A percentile compares a stretch with the other conserved stretches of the same genome.
phyloP scores from a whole-genome alignment of 2,888 invertebrate genomes.

The Odontocerum albicorne region DNA sequence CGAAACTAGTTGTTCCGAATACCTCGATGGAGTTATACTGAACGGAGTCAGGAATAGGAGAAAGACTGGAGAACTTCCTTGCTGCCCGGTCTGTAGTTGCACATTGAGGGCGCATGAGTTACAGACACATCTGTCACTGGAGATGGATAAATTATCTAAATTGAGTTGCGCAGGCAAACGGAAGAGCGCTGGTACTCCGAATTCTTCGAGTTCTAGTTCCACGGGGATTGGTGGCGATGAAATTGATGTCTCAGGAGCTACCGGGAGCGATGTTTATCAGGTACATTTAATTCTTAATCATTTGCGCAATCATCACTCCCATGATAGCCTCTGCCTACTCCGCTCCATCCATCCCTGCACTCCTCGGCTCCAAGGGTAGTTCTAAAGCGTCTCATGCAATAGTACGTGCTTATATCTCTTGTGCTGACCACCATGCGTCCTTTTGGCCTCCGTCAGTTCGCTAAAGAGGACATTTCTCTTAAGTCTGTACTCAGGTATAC shows the following conservation, averaged over 20 bases:
- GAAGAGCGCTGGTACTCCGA: constrained; percentile 36
- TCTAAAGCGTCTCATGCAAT: too few relatives aligned
- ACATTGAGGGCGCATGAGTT: constrained; percentile 81
- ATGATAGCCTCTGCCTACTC: too few relatives aligned
- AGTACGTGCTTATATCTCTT: too few relatives aligned
- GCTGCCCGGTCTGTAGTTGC: constrained; percentile 87
- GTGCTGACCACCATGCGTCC: too few relatives aligned
- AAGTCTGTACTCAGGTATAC: too few relatives aligned
- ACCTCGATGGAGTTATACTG: constrained; percentile 51
- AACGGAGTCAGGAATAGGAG: constrained; percentile 60
- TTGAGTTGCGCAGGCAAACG: constrained; percentile 3
- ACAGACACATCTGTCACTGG: constrained; percentile 79
- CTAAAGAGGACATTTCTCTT: too few relatives aligned
- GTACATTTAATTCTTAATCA: too few relatives aligned
- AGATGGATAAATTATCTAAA: constrained; percentile 60
- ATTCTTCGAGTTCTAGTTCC: constrained; percentile 44
- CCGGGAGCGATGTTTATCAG: constrained; percentile 54
- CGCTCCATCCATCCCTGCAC: too few relatives aligned
- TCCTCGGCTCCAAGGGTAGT: too few relatives aligned
- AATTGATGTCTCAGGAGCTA: constrained; percentile 49
- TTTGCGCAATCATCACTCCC: too few relatives aligned
- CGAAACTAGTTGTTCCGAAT: neutral
- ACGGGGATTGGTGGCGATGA: constrained; percentile 44
- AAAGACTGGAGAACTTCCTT: constrained; percentile 68
- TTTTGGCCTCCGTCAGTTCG: too few relatives aligned